Evolutionary conservation across 2,888 invertebrate species (phyloP).

Genomic region (Mythimna loreyi): DNA sequence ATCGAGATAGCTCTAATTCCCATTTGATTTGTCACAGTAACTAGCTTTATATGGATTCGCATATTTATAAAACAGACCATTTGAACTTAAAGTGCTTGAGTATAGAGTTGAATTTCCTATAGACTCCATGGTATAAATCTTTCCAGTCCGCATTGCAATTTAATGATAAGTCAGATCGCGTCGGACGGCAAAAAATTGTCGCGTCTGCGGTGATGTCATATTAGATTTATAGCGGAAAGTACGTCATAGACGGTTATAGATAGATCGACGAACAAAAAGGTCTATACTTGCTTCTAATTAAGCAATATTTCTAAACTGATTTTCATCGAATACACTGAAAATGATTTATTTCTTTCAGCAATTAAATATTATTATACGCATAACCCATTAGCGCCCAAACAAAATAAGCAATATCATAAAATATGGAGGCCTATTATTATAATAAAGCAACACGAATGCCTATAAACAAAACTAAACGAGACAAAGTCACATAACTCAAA

Average conservation of each 20-base stretch:
- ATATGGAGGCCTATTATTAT: constrained; percentile 71
- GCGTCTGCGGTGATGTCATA: constrained; percentile 77
- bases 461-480: constrained; percentile 86
- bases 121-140: constrained; percentile 47
- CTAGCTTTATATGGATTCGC: constrained; percentile 64
- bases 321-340: constrained; percentile 2
- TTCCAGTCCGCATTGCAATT: constrained; percentile 71
- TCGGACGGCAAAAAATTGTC: constrained; percentile 77
- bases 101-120: constrained; percentile 63
- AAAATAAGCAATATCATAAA: constrained; percentile 72
- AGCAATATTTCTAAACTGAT: constrained; percentile 4
- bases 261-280: constrained; percentile 26
- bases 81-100: constrained; percentile 28
- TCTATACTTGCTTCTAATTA: background rate
- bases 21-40: constrained; percentile 74
- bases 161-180: constrained; percentile 71
- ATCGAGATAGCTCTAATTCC: constrained; percentile 70
- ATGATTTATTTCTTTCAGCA: constrained; percentile 41
- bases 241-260: constrained; percentile 50
- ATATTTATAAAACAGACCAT: constrained; percentile 26
- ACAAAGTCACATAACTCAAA: constrained; percentile 84
- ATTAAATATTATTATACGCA: constrained; percentile 52
- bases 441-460: constrained; percentile 78
- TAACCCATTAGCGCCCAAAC: constrained; percentile 56
- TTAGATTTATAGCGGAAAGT: constrained; percentile 67